Conservation (phyloP, 2,797 vertebrate genomes). For the Pseudochirops corinnae region DNA sequence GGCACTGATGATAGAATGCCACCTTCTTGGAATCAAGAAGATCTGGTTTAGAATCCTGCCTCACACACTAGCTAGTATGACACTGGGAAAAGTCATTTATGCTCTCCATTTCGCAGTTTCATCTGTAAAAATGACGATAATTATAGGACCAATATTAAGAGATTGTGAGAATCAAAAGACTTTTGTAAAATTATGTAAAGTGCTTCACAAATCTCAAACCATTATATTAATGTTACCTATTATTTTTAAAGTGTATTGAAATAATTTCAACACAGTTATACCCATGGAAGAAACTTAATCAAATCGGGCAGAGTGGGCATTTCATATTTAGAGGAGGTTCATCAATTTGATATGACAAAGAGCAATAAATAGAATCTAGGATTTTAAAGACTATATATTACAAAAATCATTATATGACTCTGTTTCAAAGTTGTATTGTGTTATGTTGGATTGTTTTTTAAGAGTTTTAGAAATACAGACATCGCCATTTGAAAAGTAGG, state of each 20-base stretch:
- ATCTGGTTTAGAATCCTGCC: not conserved
- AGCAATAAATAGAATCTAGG: not conserved
- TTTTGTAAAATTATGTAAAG: not conserved
- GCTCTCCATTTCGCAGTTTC: not conserved
- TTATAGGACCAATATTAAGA: not conserved
- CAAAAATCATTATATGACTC: not conserved
- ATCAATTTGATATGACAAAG: not conserved
- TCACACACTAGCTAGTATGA: not conserved
- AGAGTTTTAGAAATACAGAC: not conserved
- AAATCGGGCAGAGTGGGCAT: not conserved
- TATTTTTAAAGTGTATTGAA: not conserved
- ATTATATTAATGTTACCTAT: not conserved
- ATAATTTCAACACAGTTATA: not conserved
- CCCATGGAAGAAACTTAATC: not conserved
- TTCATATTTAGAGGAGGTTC: not conserved
- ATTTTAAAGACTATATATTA: not conserved
- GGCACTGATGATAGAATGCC: not conserved
- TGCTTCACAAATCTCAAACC: not conserved
- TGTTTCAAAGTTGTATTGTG: not conserved
- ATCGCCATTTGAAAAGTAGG: not conserved
- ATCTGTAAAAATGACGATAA: not conserved
- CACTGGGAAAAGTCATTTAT: not conserved
- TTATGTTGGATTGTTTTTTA: not conserved
- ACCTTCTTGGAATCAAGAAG: not conserved
- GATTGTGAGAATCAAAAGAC: not conserved